Base-by-base conservation (phyloP, 2,888 invertebrate genomes). In the Pecten maximus region DNA sequence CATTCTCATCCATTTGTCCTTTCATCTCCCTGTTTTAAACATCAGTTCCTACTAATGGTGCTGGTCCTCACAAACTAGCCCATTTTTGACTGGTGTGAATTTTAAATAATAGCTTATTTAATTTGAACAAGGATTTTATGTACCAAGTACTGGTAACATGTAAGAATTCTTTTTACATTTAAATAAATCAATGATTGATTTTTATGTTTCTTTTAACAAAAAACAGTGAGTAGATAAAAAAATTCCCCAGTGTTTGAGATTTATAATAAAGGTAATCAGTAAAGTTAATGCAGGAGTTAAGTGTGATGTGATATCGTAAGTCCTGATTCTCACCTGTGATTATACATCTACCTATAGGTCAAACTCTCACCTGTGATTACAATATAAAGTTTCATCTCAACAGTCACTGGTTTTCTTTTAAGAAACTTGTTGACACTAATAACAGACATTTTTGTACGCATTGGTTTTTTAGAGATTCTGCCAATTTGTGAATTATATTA, bases 401-500 rank as follows among this genome's bases (percentile, higher is more conserved):
- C 16, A 48, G 48, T 4, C 16, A 19, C 48, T 4, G 48, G 12
- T 48, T 48, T 48, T 48, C 2, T 15, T 48, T 48, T 48, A 6
- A 19, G 8, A 44, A 6, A 23, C 60, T n/a, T 0, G n/a, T 2
- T 60, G 60, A 60, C n/a, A 60, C 48, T 60, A 60, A 60, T n/a
- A 23, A 60, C n/a, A 6, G 60, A 60, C 23, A 60, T 3, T 60
- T 23, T 8, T 16, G 23, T n/a, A 44, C 44, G 8, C 23, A 60
- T 60, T 60, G 6, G n/a, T 60, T 60, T 60, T 60, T 60, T 60
- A 16, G 23, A n/a, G 6, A 60, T 60, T n/a, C 4, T 23, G 23
- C 60, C 60, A 60, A 60, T 60, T 60, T 60, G 60, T 60, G 60
- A 60, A 60, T 60, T n/a, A 60, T 23, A n/a, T 60, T n/a, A 16